Evolutionary conservation across 2,797 vertebrate species (phyloP).

Genomic region (Tragelaphus eurycerus): DNA sequence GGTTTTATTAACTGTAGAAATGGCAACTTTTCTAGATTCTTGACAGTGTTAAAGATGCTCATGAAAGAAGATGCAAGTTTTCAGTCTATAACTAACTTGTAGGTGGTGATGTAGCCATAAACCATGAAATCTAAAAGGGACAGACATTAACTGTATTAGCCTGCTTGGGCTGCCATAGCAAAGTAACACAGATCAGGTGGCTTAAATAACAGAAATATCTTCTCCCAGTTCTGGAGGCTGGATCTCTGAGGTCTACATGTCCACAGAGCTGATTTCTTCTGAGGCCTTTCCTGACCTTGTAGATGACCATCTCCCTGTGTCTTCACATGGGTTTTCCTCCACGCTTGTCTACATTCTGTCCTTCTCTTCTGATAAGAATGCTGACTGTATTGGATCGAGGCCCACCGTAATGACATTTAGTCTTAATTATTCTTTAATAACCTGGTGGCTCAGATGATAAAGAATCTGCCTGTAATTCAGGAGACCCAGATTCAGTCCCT

Average conservation of each 20-base stretch:
- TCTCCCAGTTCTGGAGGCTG: neutral
- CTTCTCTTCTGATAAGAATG: neutral
- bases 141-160: neutral
- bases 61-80: neutral
- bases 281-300: neutral
- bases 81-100: neutral
- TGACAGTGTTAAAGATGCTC: neutral
- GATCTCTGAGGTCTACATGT: neutral
- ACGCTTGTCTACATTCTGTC: neutral
- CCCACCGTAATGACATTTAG: neutral
- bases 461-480: neutral
- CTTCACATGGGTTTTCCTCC: neutral
- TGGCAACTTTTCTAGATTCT: neutral
- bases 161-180: neutral
- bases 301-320: neutral
- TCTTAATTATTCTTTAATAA: neutral
- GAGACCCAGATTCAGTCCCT: neutral
- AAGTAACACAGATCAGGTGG: neutral
- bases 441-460: neutral
- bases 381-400: neutral
- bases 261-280: neutral
- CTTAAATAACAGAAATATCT: neutral
- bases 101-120: neutral
- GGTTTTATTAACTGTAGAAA: neutral
- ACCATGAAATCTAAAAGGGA: neutral